phyloP scores from a whole-genome alignment of 2,113 vertebrate species.

The Ageneiosus marmoratus region DNA sequence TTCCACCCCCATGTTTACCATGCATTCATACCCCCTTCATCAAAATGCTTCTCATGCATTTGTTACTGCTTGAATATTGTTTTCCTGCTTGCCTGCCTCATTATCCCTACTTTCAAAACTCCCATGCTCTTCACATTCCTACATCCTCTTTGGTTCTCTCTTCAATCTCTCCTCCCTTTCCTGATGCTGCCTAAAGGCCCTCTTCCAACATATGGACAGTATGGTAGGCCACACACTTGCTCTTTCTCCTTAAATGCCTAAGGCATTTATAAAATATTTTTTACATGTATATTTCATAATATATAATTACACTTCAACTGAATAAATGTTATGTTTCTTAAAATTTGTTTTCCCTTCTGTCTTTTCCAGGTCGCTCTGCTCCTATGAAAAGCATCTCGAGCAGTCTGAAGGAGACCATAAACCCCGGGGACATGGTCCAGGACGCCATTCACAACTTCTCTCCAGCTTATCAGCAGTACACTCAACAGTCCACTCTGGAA shows the following conservation, averaged over 20 bases:
- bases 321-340: neutral
- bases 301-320: neutral
- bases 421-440: conserved; percentile 93
- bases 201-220: conserved; percentile 85
- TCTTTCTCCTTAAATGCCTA: neutral
- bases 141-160: neutral
- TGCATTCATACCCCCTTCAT: neutral
- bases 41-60: conserved; percentile 21
- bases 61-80: neutral
- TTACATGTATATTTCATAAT: neutral
- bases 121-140: neutral
- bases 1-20: neutral
- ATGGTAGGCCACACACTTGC: conserved; percentile 80
- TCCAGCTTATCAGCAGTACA: conserved; percentile 98
- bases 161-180: conserved; percentile 29
- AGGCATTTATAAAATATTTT: neutral
- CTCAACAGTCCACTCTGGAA: conserved; percentile 93
- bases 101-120: conserved; percentile 3
- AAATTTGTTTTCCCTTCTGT: neutral
- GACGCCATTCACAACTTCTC: conserved; percentile 99
- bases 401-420: conserved; percentile 98
- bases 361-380: conserved; percentile 81
- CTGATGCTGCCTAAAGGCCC: conserved; percentile 74
- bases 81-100: conserved; percentile 1
- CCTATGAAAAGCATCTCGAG: conserved; percentile 99